Percentiles rank a stretch among this genome's conserved stretches.
Conservation (phyloP, 2,888 invertebrate genomes). For the Meliscaeva auricollis region DNA sequence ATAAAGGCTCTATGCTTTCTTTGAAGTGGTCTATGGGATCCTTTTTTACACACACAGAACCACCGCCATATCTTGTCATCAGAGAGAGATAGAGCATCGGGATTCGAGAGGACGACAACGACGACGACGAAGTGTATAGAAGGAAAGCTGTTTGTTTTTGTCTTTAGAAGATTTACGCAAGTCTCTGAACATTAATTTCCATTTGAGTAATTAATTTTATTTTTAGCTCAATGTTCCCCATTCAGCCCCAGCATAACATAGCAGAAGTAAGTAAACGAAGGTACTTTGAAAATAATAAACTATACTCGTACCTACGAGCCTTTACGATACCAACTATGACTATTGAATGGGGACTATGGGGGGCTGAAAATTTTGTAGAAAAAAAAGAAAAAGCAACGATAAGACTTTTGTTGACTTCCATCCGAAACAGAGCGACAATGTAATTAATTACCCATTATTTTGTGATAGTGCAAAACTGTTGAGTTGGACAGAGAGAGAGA, state of each 20-base stretch:
- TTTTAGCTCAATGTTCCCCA: slow-evolving; percentile 39
- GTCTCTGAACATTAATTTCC: slow-evolving; percentile 69
- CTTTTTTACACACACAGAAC: neutral
- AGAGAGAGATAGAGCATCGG: neutral
- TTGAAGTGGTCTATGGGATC: neutral
- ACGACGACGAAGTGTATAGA: neutral
- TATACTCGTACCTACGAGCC: neutral
- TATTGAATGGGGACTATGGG: too few relatives aligned
- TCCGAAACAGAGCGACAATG: slow-evolving; percentile 46
- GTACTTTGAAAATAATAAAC: slow-evolving; percentile 11
- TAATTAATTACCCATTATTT: slow-evolving; percentile 61
- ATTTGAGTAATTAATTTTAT: slow-evolving; percentile 75
- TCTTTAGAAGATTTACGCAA: slow-evolving; percentile 65
- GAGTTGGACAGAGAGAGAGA: neutral
- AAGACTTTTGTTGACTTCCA: slow-evolving; percentile 30
- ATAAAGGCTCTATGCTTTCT: neutral
- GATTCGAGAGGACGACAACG: neutral
- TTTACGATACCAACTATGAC: neutral
- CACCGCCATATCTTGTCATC: neutral
- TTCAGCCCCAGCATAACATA: neutral
- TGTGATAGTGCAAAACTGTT: slow-evolving; percentile 22
- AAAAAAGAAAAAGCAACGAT: neutral
- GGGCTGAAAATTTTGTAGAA: neutral
- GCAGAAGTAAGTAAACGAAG: neutral
- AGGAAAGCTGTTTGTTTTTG: slow-evolving; percentile 39